Base-by-base conservation (phyloP, 2,888 invertebrate species). In the Leucoma salicis region DNA sequence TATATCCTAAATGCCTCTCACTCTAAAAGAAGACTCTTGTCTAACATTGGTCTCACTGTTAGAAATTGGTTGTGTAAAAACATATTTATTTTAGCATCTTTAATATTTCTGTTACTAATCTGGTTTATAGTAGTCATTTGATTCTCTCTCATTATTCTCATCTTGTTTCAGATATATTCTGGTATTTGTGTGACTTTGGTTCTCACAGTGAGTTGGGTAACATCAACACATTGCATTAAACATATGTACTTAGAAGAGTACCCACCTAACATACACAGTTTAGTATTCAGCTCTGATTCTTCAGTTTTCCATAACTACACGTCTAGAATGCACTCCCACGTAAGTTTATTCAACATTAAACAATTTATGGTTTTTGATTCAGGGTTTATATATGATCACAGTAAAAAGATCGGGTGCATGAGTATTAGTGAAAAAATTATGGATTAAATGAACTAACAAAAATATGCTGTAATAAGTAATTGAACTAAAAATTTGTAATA, bases 201-300 rank as follows among this genome's bases (percentile, higher is more conserved):
- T 59, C 94, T 97, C 39, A 96, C 97, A n/a, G 94, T 94, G 6
- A 95, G 96, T 10, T 97, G 97, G 97, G 97, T 97, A 33, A 96
- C 96, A 0, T 95, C 96, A n/a, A 96, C 97, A 1, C 97, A 97
- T 74, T 95, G 96, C 77, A 95, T 97, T 63, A 96, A 96, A 82
- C 95, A 96, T 72, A 91, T 96, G 74, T 96, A 95, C 72, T 86
- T 95, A 66, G 79, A 84, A 75, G 90, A 79, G 46, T 86, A 88
- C 51, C 71, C 80, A 1, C 74, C 73, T 2, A 66, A 53, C 28
- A 64, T 65, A n/a, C 68, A 74, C 49, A 84, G 90, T 52, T 78
- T 92, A 28, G 74, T 87, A 46, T 77, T 85, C 51, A 79, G 76
- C 54, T 86, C 88, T 2, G 83, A 89, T 46, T 66, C 82, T n/a